Conservation (phyloP, 2,797 vertebrate species). For the Sebastes minor region DNA sequence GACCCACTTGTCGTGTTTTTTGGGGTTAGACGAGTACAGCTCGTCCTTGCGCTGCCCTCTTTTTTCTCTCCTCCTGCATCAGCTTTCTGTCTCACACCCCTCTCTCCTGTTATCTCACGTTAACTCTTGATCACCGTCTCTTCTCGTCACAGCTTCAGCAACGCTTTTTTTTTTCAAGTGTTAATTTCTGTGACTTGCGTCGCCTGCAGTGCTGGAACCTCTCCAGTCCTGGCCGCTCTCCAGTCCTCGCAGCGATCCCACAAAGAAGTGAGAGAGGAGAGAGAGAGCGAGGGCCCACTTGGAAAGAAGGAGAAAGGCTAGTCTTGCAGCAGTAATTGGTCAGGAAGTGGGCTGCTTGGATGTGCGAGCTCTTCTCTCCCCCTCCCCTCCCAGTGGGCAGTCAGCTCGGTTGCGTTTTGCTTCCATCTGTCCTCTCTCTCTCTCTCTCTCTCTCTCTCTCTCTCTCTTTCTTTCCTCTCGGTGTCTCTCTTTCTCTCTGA, state of each 20-base stretch:
- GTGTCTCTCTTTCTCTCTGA: slow-evolving; percentile 61
- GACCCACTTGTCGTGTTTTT: slow-evolving; percentile 66
- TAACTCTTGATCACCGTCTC: slow-evolving; percentile 2
- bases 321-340: slow-evolving; percentile 78
- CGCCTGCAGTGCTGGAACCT: slow-evolving; percentile 64
- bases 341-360: slow-evolving; percentile 78
- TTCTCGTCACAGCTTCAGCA: slow-evolving; percentile 18
- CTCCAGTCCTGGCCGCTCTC: slow-evolving; percentile 65
- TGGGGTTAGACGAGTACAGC: slow-evolving; percentile 25
- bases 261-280: slow-evolving; percentile 12
- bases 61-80: slow-evolving; percentile 31
- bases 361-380: slow-evolving; percentile 56
- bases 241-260: slow-evolving; percentile 55
- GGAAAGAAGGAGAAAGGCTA: slow-evolving; percentile 42
- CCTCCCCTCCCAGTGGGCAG: slow-evolving; percentile 68
- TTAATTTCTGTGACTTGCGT: slow-evolving; percentile 55
- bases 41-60: slow-evolving; percentile 50
- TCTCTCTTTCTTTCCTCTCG: slow-evolving; percentile 34
- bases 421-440: slow-evolving; percentile 66
- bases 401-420: slow-evolving; percentile 62
- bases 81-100: slow-evolving; percentile 1
- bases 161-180: slow-evolving; percentile 24
- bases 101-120: neutral
- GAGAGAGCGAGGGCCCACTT: slow-evolving; percentile 38
- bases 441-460: slow-evolving; percentile 20